Conservation (phyloP, 2,888 invertebrate genomes). For the Aproaerema taeniolella region DNA sequence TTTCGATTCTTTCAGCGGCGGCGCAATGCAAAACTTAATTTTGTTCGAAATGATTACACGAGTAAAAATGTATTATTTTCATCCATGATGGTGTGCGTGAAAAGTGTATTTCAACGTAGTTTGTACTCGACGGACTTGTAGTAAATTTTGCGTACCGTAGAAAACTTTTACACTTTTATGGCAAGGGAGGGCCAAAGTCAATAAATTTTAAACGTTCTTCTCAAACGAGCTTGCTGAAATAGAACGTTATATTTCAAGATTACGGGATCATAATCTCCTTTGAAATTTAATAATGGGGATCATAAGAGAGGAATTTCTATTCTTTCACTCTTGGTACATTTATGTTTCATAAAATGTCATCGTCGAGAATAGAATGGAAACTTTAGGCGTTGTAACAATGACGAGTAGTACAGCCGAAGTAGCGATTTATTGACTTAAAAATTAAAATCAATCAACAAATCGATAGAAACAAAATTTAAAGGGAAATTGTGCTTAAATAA, state of each 20-base stretch:
- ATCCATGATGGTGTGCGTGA: constrained; percentile 28
- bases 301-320: constrained; percentile 43
- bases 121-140: constrained; percentile 36
- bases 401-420: too few species aligned
- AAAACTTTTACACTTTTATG: constrained; percentile 58
- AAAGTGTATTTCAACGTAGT: constrained; percentile 35
- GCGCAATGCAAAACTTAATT: constrained; percentile 55
- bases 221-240: constrained; percentile 49
- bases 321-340: constrained; percentile 13
- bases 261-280: constrained; percentile 55
- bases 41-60: constrained; percentile 37
- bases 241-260: constrained; percentile 55
- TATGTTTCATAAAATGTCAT: constrained; percentile 14
- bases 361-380: neutral
- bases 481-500: too few species aligned
- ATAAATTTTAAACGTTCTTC: constrained; percentile 52
- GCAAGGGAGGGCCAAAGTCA: constrained; percentile 43
- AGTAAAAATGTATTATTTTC: constrained; percentile 30
- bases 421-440: neutral
- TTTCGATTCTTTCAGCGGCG: constrained; percentile 38
- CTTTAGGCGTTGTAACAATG: neutral
- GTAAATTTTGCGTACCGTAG: constrained; percentile 47
- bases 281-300: constrained; percentile 58
- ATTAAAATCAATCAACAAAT: too few species aligned
- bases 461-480: too few species aligned